phyloP scores from a whole-genome alignment of 2,888 invertebrate species.

The Drosophila mayaguana region DNA sequence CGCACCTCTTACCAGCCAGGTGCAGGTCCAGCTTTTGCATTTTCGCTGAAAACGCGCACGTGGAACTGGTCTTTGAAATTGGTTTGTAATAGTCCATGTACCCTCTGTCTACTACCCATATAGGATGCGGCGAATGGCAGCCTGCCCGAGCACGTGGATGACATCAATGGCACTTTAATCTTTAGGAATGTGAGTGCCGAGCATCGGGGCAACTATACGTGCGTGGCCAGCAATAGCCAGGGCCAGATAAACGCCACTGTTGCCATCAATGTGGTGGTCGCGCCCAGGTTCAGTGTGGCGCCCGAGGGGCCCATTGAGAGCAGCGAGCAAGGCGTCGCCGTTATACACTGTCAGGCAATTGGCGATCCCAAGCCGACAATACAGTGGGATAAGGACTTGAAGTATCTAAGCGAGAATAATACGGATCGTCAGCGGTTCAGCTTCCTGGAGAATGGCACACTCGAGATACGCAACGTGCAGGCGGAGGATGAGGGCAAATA shows the following conservation, averaged over 20 bases:
- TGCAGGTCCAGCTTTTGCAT: constrained; percentile 38
- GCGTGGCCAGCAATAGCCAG: constrained; percentile 92
- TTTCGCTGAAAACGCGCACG: constrained; percentile 68
- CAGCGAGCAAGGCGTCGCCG: constrained; percentile 89
- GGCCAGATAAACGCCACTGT: constrained; percentile 93
- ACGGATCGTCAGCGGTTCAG: constrained; percentile 86
- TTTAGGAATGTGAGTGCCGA: constrained; percentile 91
- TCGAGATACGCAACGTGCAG: constrained; percentile 91
- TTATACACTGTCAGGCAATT: constrained; percentile 93
- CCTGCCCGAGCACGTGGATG: constrained; percentile 91
- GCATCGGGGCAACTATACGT: constrained; percentile 94
- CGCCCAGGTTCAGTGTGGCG: constrained; percentile 91
- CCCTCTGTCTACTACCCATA: constrained; percentile 19
- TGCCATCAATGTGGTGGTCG: constrained; percentile 92
- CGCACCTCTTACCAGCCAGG: constrained; percentile 11
- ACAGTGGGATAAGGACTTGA: constrained; percentile 95
- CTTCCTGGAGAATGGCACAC: constrained; percentile 92
- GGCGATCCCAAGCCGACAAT: constrained; percentile 96
- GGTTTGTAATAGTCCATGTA: constrained; percentile 57
- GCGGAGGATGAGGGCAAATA: constrained; percentile 93
- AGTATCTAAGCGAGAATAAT: constrained; percentile 85
- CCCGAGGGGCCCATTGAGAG: constrained; percentile 92
- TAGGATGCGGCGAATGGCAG: constrained; percentile 87
- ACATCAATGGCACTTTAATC: constrained; percentile 93
- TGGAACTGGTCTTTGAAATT: constrained; percentile 54